Evolutionary conservation across 2,113 vertebrate genomes (phyloP).

Genomic region (Chelonoidis abingdonii): DNA sequence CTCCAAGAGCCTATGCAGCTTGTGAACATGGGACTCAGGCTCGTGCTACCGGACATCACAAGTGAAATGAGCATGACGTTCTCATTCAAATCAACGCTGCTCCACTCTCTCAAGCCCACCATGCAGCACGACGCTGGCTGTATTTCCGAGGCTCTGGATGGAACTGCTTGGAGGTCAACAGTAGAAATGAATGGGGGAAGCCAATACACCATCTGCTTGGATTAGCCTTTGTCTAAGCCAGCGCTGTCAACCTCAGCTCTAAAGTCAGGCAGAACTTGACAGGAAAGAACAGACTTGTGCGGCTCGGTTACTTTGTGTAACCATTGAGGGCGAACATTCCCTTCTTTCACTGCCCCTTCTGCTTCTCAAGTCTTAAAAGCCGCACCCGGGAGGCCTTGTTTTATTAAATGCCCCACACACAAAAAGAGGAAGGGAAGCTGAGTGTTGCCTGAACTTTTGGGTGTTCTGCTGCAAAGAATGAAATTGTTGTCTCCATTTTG

Average conservation of each 20-base stretch:
- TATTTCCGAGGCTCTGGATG: neutral
- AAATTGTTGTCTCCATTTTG: neutral
- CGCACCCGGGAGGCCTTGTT: neutral
- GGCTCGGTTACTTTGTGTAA: neutral
- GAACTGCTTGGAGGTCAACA: neutral
- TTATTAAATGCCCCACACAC: no score
- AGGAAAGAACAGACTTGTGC: neutral
- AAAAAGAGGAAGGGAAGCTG: neutral
- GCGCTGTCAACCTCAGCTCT: neutral
- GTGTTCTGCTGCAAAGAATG: neutral
- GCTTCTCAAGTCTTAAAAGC: neutral
- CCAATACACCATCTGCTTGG: neutral
- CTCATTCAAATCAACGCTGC: no score
- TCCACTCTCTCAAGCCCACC: no score
- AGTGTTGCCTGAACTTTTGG: neutral
- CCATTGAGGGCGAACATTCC: neutral
- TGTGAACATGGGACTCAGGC: neutral
- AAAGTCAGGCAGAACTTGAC: neutral
- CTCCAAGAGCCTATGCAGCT: neutral
- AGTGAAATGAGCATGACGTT: neutral
- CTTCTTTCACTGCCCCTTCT: neutral
- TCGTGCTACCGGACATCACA: neutral
- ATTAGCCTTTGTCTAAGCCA: neutral
- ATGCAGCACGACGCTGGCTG: neutral
- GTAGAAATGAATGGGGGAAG: neutral